phyloP scores from a whole-genome alignment of 2,113 vertebrate species.

The Gymnarchus niloticus region DNA sequence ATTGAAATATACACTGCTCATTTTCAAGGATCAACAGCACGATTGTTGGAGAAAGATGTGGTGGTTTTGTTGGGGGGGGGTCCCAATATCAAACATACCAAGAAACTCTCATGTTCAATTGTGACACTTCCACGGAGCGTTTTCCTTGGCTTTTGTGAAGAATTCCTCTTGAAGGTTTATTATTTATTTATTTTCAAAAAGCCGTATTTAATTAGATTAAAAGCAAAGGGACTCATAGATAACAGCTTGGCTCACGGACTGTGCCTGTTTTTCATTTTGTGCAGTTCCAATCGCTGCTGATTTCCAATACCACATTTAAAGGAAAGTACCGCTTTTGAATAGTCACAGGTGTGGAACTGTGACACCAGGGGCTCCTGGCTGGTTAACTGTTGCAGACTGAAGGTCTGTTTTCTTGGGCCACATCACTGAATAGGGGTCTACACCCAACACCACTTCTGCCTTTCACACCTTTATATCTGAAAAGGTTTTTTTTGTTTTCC shows the following conservation, averaged over 20 bases:
- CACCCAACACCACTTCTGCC: not conserved
- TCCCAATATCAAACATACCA: conserved; percentile 55
- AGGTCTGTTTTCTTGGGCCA: not conserved
- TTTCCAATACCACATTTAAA: conserved; percentile 57
- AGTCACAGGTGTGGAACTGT: conserved; percentile 54
- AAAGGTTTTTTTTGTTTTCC: not conserved
- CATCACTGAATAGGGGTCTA: not conserved
- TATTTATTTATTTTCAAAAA: conserved; percentile 46
- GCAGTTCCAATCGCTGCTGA: conserved; percentile 68
- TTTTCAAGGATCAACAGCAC: not conserved
- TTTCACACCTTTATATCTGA: conserved; percentile 6
- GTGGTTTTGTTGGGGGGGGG: not conserved
- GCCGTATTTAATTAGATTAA: conserved; percentile 74
- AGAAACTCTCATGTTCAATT: conserved; percentile 59
- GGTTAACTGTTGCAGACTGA: conserved; percentile 19
- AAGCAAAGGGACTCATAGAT: conserved; percentile 63
- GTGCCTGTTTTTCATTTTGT: conserved; percentile 74
- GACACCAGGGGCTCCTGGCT: conserved; percentile 32
- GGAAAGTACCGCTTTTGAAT: conserved; percentile 57
- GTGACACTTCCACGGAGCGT: conserved; percentile 62
- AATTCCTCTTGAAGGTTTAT: conserved; percentile 44
- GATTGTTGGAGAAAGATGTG: not conserved
- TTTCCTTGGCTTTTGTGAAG: conserved; percentile 63
- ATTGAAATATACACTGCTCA: not conserved
- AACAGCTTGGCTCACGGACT: conserved; percentile 67